A percentile compares a stretch with the other conserved stretches of the same genome.
Conservation (phyloP, 2,888 invertebrate genomes). For the Lypha dubia region DNA sequence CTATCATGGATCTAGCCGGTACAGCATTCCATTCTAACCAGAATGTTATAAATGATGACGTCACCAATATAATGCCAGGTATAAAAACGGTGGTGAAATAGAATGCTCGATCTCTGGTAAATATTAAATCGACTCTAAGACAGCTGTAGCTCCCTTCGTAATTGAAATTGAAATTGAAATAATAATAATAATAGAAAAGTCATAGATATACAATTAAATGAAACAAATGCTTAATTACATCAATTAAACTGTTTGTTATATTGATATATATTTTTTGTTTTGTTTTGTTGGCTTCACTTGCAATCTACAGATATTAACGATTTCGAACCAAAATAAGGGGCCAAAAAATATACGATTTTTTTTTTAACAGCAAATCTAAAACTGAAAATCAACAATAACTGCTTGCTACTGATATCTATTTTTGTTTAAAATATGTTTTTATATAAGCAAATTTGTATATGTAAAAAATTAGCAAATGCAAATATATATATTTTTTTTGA, state of each 20-base stretch:
- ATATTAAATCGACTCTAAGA: slow-evolving; percentile 95
- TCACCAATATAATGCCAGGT: slow-evolving; percentile 97
- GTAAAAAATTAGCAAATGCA: slow-evolving; percentile 16
- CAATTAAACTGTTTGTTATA: slow-evolving; percentile 27
- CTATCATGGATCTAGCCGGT: slow-evolving; percentile 98
- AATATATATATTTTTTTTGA: background rate
- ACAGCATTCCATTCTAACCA: slow-evolving; percentile 99
- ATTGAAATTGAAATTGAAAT: slow-evolving; percentile 67
- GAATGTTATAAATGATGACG: slow-evolving; percentile 98
- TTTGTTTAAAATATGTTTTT: too few species aligned
- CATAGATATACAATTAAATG: slow-evolving; percentile 39
- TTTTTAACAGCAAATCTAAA: slow-evolving; percentile 34
- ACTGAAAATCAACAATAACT: slow-evolving; percentile 25
- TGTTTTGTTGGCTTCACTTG: slow-evolving; percentile 13
- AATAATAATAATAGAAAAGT: too few species aligned
- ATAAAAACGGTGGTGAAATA: slow-evolving; percentile 99
- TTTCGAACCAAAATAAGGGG: slow-evolving; percentile 2
- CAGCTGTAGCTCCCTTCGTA: slow-evolving; percentile 96
- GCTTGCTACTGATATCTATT: background rate
- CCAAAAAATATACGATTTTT: slow-evolving; percentile 47
- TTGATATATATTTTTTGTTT: too few species aligned
- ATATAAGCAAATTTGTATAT: too few species aligned
- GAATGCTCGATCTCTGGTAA: slow-evolving; percentile 97
- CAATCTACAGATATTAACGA: background rate
- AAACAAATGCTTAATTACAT: slow-evolving; percentile 33